A percentile compares a stretch with the other conserved stretches of the same genome.
phyloP scores from a whole-genome alignment of 2,113 vertebrate species.

The Raja brachyura region DNA sequence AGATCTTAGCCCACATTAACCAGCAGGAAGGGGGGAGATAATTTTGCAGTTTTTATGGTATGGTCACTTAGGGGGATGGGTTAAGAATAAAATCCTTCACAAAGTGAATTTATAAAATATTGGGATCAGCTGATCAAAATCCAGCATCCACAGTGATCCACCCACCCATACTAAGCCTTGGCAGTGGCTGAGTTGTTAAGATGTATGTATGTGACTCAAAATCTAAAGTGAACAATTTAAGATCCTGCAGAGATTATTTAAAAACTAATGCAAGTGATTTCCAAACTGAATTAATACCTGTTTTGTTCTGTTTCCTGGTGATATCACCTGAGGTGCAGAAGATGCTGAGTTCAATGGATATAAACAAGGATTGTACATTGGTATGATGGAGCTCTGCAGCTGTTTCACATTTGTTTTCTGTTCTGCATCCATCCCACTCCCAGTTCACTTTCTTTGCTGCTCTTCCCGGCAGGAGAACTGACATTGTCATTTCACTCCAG shows the following conservation, averaged over 20 bases:
- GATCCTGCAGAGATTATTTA: neutral
- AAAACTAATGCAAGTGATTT: neutral
- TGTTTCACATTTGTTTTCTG: neutral
- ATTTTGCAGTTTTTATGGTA: neutral
- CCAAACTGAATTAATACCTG: neutral
- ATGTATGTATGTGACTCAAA: neutral
- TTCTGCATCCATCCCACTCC: neutral
- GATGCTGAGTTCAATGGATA: conserved; percentile 74
- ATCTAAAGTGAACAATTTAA: neutral
- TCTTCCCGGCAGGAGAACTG: neutral
- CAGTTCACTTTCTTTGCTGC: neutral
- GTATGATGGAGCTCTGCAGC: conserved; percentile 54
- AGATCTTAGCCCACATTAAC: neutral
- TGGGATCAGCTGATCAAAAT: neutral
- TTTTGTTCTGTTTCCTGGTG: conserved; percentile 29
- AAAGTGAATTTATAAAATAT: neutral
- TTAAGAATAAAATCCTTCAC: neutral
- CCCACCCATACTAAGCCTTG: neutral
- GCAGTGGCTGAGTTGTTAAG: neutral
- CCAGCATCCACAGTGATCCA: neutral
- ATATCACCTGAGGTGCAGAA: conserved; percentile 55
- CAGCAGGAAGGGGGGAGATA: neutral
- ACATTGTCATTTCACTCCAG: neutral
- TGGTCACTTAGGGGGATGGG: neutral
- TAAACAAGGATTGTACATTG: conserved; percentile 67